Evolutionary conservation across 2,113 vertebrate genomes (phyloP).

Genomic region (Dermatemys mawii): DNA sequence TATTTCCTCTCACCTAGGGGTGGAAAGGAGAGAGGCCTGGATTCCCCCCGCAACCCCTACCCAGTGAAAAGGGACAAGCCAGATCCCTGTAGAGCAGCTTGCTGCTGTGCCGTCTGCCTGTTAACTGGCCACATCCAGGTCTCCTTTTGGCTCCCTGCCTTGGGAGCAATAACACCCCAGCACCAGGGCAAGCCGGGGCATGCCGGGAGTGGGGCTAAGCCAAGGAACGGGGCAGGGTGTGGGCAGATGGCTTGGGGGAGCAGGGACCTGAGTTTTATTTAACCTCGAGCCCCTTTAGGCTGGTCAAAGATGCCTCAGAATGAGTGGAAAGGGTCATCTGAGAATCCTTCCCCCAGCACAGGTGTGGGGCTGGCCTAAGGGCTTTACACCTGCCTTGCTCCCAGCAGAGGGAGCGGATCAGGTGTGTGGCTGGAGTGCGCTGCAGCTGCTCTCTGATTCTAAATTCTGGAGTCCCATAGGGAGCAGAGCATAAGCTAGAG

Average conservation of each 20-base stretch:
- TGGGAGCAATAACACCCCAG: background rate
- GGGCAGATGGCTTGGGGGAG: background rate
- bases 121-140: fast-evolving
- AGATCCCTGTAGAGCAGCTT: constrained; percentile 40
- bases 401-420: fast-evolving
- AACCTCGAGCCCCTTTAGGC: background rate
- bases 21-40: constrained; percentile 57
- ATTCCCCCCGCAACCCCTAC: background rate
- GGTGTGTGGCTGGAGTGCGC: background rate
- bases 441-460: background rate
- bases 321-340: background rate
- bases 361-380: no score
- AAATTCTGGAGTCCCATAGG: background rate
- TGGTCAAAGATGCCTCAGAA: background rate
- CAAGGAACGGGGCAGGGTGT: background rate
- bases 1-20: background rate
- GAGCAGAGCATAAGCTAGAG: background rate
- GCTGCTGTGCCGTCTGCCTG: background rate
- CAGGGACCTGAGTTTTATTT: background rate
- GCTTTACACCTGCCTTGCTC: fast-evolving
- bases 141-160: background rate
- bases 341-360: background rate
- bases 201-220: background rate
- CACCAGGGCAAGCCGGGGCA: background rate
- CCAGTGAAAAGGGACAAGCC: background rate